A percentile compares a stretch with the other conserved stretches of the same genome.
These are phyloP conservation scores for Odontothrips loti DNA, from an alignment of 2,888 invertebrate genomes.

Conservation along the genomic window DNA sequence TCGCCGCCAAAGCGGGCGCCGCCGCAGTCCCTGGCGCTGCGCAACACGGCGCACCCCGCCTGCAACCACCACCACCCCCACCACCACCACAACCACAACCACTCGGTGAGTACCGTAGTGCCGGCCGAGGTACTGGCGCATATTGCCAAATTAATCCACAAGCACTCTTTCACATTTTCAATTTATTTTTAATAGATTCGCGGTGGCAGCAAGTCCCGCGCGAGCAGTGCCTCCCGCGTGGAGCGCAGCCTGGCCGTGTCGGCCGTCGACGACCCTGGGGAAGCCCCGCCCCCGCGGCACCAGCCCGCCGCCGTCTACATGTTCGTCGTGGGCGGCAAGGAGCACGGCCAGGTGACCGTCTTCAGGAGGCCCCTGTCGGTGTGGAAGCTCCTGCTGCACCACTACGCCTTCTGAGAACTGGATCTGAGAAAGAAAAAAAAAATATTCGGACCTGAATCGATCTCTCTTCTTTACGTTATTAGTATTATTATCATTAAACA, in stretches of 20 bases:
- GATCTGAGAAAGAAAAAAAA: too few relatives aligned
- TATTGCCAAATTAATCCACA: too few relatives aligned
- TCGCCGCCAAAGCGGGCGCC: constrained; percentile 44
- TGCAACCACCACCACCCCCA: constrained; percentile 14
- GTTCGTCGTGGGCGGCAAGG: constrained; percentile 73
- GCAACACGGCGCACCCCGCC: constrained; percentile 11
- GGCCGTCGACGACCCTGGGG: neutral
- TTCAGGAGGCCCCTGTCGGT: constrained; percentile 72
- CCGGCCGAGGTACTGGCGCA: neutral
- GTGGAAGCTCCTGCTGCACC: constrained; percentile 64
- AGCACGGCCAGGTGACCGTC: constrained; percentile 70
- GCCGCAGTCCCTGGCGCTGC: constrained; percentile 50
- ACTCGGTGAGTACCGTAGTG: neutral
- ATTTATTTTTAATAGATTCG: neutral
- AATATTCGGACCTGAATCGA: too few relatives aligned
- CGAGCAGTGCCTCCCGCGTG: constrained; percentile 56
- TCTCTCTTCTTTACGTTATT: too few relatives aligned
- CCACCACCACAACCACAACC: constrained; percentile 17
- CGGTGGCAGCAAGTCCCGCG: constrained; percentile 46
- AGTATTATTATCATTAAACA: too few relatives aligned
- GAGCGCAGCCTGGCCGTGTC: constrained; percentile 44
- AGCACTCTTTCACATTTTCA: neutral
- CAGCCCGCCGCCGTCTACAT: constrained; percentile 57
- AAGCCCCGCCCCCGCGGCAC: constrained; percentile 38
- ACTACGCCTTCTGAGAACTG: neutral